A percentile compares a stretch with the other conserved stretches of the same genome.
Evolutionary conservation across 1,140 invertebrate genomes (phyloP).

Genomic region (Heliothis virescens): DNA sequence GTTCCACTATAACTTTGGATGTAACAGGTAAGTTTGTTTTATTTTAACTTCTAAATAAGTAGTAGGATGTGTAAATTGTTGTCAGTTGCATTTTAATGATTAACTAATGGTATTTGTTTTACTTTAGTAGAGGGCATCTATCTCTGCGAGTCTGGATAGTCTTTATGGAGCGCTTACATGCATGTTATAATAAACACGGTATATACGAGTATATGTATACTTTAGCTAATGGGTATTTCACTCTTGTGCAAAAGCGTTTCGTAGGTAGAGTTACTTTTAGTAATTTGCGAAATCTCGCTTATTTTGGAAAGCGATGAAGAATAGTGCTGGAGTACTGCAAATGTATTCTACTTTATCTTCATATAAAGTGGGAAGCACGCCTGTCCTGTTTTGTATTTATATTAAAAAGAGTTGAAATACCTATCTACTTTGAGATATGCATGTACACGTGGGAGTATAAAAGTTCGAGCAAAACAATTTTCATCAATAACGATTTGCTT

Average conservation of each 20-base stretch:
- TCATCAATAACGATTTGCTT: background rate
- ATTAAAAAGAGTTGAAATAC: background rate
- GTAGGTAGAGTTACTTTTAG: background rate
- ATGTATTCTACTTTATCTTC: too few relatives aligned
- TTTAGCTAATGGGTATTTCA: constrained; percentile 26
- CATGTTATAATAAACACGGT: constrained; percentile 22
- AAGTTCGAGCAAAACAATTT: background rate
- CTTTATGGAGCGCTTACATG: constrained; percentile 12
- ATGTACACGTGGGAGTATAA: background rate
- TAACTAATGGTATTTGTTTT: too few relatives aligned
- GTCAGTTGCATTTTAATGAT: too few relatives aligned
- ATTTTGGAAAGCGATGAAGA: background rate
- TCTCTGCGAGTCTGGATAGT: too few relatives aligned
- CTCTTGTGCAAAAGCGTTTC: constrained; percentile 12
- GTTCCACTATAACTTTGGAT: too few relatives aligned
- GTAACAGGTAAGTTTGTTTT: too few relatives aligned
- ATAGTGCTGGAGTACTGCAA: background rate
- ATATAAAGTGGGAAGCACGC: background rate
- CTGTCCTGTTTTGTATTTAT: background rate
- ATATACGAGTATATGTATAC: background rate
- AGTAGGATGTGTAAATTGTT: too few relatives aligned
- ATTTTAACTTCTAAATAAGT: too few relatives aligned
- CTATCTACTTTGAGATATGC: too few relatives aligned
- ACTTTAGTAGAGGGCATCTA: too few relatives aligned
- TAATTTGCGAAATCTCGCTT: constrained; percentile 22